phyloP scores from a whole-genome alignment of 2,888 invertebrate genomes.

The Scrobipalpa atriplicella region DNA sequence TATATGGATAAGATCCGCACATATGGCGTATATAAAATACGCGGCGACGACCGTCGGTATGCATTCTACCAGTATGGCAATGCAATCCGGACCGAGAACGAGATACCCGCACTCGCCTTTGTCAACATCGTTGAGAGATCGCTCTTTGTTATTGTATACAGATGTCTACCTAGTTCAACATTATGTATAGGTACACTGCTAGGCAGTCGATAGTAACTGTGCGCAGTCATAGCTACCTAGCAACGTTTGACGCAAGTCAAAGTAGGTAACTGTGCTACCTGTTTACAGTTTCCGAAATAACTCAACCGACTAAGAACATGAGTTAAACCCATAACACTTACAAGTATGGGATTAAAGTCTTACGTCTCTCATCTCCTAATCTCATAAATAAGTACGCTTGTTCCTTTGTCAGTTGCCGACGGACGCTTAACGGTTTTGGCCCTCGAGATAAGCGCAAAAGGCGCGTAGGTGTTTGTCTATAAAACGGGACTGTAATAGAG shows the following conservation, averaged over 20 bases:
- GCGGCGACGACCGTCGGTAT: not conserved
- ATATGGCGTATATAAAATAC: not conserved
- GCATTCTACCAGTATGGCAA: conserved; percentile 20
- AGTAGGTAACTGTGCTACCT: not conserved
- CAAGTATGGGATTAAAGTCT: not conserved
- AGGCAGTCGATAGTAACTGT: not conserved
- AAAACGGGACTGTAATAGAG: conserved; percentile 28
- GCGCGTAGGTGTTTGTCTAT: conserved; percentile 31
- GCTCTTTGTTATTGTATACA: conserved; percentile 18
- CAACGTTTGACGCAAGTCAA: not conserved
- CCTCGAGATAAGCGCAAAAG: conserved; percentile 29
- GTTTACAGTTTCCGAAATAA: not conserved
- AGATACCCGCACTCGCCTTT: conserved; percentile 4
- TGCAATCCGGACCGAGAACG: conserved; percentile 15
- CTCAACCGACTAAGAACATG: not conserved
- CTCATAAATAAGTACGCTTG: conserved; percentile 20
- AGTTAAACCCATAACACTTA: not conserved
- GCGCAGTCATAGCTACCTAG: not conserved
- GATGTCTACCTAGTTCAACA: not conserved
- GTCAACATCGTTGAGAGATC: conserved; percentile 23
- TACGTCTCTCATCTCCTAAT: conserved; percentile 11
- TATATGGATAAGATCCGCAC: not conserved
- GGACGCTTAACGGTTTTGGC: conserved; percentile 25
- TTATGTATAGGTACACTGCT: not conserved
- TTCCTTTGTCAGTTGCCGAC: conserved; percentile 22